These are phyloP conservation scores for Pygoscelis antarcticus DNA, from an alignment of 2,113 vertebrate species.

Conservation along the genomic window DNA sequence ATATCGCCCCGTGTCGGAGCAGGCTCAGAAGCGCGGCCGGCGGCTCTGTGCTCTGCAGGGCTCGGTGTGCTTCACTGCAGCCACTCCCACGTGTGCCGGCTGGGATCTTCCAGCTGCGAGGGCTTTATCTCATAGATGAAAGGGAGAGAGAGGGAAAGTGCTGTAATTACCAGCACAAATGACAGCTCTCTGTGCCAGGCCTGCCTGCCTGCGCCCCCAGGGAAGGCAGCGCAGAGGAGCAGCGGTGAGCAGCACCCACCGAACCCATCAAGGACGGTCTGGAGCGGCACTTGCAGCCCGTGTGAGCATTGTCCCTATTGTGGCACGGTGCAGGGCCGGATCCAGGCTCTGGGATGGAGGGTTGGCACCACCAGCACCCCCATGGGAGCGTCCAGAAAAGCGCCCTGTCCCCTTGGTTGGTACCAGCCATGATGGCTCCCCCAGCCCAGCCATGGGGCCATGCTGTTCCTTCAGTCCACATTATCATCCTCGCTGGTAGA, in stretches of 20 bases:
- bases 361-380: neutral
- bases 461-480: neutral
- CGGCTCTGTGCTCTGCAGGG: rapidly evolving
- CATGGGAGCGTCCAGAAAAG: neutral
- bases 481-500: rapidly evolving
- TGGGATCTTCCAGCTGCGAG: neutral
- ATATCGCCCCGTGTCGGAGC: rapidly evolving
- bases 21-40: rapidly evolving
- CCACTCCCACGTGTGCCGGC: rapidly evolving
- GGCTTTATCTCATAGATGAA: neutral
- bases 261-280: neutral
- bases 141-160: neutral
- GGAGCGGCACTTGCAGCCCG: rapidly evolving
- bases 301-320: neutral
- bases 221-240: neutral
- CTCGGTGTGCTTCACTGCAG: rapidly evolving
- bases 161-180: neutral
- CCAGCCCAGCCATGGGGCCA: rapidly evolving
- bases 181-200: neutral
- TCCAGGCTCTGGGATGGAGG: neutral
- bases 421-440: rapidly evolving
- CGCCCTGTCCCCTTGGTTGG: rapidly evolving
- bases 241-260: neutral
- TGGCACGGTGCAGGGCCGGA: rapidly evolving
- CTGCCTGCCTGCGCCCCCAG: neutral